Evolutionary conservation across 2,113 vertebrate species (phyloP), one percentile per base, ranked within the genome.

Genomic region (Triplophysa rosa): DNA sequence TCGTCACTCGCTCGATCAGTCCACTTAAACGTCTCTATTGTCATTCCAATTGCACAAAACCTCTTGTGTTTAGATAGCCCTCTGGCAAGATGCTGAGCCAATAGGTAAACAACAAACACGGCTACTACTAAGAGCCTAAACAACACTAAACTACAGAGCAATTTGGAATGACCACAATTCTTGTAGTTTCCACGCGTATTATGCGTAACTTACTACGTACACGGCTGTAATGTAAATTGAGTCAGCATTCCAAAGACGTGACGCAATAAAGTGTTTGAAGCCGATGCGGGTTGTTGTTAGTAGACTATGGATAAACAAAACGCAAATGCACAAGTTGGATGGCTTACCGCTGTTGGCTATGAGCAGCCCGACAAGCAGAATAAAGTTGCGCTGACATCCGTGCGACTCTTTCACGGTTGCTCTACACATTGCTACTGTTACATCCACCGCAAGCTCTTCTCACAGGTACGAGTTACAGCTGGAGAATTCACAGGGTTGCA

Each of bases 331-430:
- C 81, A 67, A 72, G 75, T 49, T 75, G 52, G 1, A 52, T 54
- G 11, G 84, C 83, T 86, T 80, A 71, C 89, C 87, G 86, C 85
- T 52, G 52, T 86, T 67, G 2, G 83, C 62, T 1, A 86, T 85
- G 70, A 90, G 84, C 17, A 92, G 71, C 86, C 89, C 84, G 58
- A 78, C 54, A 85, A 88, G 69, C 87, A 88, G 88, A 3, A 89
- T 84, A 11, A 87, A 83, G 85, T 84, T 83, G 79, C 72, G 80
- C 83, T 90, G 90, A 90, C 90, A 91, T 87, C 90, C 87, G 89
- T 82, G 78, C 19, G 80, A 80, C 82, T 81, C 87, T 84, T 83
- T 86, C 82, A 66, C 81, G 79, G 89, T 86, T 82, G 78, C 84
- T 54, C 61, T 77, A 89, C 90, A 83, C 80, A 45, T 87, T 82